Base-by-base conservation (phyloP, 2,797 vertebrate species). In the Schizopygopsis malacanthus region DNA sequence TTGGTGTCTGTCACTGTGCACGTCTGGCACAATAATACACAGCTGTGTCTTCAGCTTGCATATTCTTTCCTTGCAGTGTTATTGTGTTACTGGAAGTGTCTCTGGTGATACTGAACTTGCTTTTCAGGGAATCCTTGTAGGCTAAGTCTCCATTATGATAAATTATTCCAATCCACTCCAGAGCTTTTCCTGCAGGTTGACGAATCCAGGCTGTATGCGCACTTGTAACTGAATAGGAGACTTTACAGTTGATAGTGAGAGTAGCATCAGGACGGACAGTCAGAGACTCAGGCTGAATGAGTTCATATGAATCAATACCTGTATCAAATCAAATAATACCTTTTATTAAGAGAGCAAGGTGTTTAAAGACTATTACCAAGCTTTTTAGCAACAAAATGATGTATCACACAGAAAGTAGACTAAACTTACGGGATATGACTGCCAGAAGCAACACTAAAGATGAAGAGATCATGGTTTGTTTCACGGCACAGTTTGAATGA, bases 1-100 rank as follows among this genome's bases (percentile, higher is more conserved):
- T 45, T 85, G 3, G 18, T 0, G 3, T 85, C 0, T 85, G 18
- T 82, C 79, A 86, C 45, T 75, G 84, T 81, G 77, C 0, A 0
- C 2, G 0, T 79, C 0, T 79, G 39, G 84, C 84, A 65, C 84
- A 81, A 71, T 85, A 81, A 85, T 85, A 85, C 77, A 80, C 84
- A 72, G 77, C 84, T 85, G 85, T 56, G 85, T 86, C 84, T 65
- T 75, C 47, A 80, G 70, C 56, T 73, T 67, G 33, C 22, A 86
- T 41, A 41, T 45, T 86, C 2, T 82, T 59, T 63, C 81, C 81
- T 33, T 83, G 37, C 41, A 83, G 33, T 77, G 73, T 84, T 50
- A 84, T 22, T 84, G 73, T 77, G 59, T 77, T 84, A 50, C 25
- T 84, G 41, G 71, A 75, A 1, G 72, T 75, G 82, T 84, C 71